Evolutionary conservation across 1,140 invertebrate genomes (phyloP).

Genomic region (Mycetomoellerius zeteki): DNA sequence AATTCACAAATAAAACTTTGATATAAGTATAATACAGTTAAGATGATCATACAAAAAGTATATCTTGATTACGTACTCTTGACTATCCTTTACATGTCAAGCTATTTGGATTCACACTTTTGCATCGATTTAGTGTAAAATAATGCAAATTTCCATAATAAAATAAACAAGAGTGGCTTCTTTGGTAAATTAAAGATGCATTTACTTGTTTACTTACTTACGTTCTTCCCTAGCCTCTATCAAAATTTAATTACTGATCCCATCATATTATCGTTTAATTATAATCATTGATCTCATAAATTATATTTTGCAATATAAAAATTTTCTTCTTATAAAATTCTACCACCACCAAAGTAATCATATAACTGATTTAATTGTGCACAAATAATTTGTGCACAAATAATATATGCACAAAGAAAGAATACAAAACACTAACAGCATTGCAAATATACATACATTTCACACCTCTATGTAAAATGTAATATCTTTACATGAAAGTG

Average conservation of each 20-base stretch:
- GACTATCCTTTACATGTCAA: conserved; percentile 26
- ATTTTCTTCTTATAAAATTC: conserved; percentile 41
- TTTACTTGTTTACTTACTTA: conserved; percentile 32
- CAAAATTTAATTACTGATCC: background rate
- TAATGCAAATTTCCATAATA: conserved; percentile 15
- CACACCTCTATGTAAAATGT: background rate
- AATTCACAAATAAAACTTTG: conserved; percentile 44
- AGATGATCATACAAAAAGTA: background rate
- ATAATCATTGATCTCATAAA: conserved; percentile 7
- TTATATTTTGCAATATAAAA: background rate
- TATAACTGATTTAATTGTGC: conserved; percentile 20
- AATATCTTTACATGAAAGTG: background rate
- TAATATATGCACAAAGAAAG: conserved; percentile 25
- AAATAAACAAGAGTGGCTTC: conserved; percentile 1
- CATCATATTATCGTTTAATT: background rate
- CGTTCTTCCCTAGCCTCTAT: background rate
- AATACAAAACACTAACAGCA: conserved; percentile 48
- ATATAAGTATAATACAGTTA: conserved; percentile 37
- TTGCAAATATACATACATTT: conserved; percentile 21
- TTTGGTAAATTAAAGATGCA: conserved; percentile 33
- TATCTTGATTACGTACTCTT: background rate
- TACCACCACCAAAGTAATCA: conserved; percentile 68
- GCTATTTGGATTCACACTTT: conserved; percentile 18
- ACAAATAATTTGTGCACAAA: conserved; percentile 40
- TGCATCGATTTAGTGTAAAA: conserved; percentile 20